Percentiles rank a stretch among this genome's conserved stretches.
phyloP scores from a whole-genome alignment of 2,888 invertebrate species.

The Nemurella pictetii region DNA sequence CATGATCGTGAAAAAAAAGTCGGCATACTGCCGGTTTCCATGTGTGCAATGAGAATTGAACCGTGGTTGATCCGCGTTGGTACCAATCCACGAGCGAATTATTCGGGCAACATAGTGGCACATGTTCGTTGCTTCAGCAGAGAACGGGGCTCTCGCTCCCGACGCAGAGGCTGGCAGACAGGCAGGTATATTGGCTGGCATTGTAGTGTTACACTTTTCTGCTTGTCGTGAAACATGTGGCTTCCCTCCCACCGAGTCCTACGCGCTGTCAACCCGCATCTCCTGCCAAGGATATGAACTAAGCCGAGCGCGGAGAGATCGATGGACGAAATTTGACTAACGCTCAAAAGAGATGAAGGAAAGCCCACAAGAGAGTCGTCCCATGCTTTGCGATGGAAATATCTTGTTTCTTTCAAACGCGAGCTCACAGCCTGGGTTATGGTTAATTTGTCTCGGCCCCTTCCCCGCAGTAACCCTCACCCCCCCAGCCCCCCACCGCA shows the following conservation, averaged over 20 bases:
- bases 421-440: not conserved
- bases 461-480: not conserved
- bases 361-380: not conserved
- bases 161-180: not conserved
- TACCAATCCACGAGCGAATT: too few relatives aligned
- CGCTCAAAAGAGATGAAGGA: not conserved
- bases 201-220: not conserved
- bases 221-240: not conserved
- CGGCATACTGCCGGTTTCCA: not conserved
- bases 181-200: not conserved
- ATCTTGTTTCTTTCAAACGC: not conserved
- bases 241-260: not conserved
- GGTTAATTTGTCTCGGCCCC: not conserved
- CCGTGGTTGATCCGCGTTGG: not conserved
- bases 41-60: not conserved
- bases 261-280: conserved; percentile 2
- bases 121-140: not conserved
- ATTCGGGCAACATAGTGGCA: too few relatives aligned
- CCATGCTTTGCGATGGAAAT: not conserved
- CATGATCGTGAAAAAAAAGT: not conserved
- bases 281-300: not conserved
- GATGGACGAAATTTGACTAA: not conserved
- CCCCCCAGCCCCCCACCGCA: not conserved
- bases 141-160: not conserved
- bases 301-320: not conserved